A percentile compares a stretch with the other conserved stretches of the same genome.
phyloP scores from a whole-genome alignment of 1,140 invertebrate genomes.

The Pogonomyrmex barbatus region DNA sequence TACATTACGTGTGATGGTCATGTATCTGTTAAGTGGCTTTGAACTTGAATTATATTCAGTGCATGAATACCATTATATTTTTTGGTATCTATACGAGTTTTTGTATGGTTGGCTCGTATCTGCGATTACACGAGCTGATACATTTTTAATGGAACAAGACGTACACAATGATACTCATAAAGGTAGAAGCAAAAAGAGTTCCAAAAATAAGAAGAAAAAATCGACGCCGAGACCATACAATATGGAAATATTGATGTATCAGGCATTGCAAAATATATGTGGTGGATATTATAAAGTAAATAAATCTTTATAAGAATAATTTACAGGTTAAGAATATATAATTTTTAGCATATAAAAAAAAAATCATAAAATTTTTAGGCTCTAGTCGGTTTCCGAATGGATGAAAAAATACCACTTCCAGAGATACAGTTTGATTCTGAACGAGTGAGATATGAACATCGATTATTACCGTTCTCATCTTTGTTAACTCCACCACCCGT shows the following conservation, averaged over 20 bases:
- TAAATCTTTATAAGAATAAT: slow-evolving; percentile 5
- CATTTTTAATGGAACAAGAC: slow-evolving; percentile 93
- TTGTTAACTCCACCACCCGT: slow-evolving; percentile 96
- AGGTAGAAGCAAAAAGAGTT: slow-evolving; percentile 87
- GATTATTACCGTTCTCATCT: slow-evolving; percentile 95
- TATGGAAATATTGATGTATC: slow-evolving; percentile 94
- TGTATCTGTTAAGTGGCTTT: slow-evolving; percentile 97
- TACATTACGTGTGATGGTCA: slow-evolving; percentile 97
- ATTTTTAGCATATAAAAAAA: neutral
- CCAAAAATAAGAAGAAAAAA: slow-evolving; percentile 90
- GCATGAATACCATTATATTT: slow-evolving; percentile 99
- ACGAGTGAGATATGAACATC: slow-evolving; percentile 96
- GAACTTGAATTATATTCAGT: slow-evolving; percentile 97
- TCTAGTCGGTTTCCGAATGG: slow-evolving; percentile 90
- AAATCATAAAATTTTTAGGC: slow-evolving; percentile 86
- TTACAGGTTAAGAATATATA: neutral
- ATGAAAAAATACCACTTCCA: slow-evolving; percentile 92
- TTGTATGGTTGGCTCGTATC: slow-evolving; percentile 97
- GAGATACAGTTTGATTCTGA: slow-evolving; percentile 96
- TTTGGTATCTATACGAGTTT: slow-evolving; percentile 98
- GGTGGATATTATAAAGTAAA: slow-evolving; percentile 97
- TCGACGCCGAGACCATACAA: slow-evolving; percentile 91
- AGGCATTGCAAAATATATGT: slow-evolving; percentile 97
- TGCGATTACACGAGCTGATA: slow-evolving; percentile 95
- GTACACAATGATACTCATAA: slow-evolving; percentile 86